Conservation (phyloP, 2,888 invertebrate genomes). For the Sericinus montela region DNA sequence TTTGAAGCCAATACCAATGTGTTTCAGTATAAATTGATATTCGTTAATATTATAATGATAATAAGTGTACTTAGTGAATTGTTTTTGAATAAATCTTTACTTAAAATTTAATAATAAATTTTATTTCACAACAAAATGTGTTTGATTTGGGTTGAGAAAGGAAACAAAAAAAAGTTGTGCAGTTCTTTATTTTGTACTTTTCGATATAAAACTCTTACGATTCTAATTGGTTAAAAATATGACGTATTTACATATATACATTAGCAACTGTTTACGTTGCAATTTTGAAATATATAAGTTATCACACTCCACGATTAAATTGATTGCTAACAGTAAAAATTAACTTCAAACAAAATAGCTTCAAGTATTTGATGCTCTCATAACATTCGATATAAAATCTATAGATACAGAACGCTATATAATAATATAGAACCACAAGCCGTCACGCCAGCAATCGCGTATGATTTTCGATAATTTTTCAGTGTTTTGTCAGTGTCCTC, state of each 20-base stretch:
- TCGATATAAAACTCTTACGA: conserved; percentile 33
- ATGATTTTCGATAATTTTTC: too few species aligned
- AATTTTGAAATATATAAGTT: background rate
- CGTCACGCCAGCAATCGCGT: too few species aligned
- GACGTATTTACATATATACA: conserved; percentile 30
- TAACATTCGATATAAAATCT: too few species aligned
- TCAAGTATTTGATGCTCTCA: too few species aligned
- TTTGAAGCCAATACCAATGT: too few species aligned
- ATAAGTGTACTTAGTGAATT: background rate
- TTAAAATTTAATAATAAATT: conserved; percentile 3
- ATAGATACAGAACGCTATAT: too few species aligned
- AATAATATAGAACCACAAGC: too few species aligned
- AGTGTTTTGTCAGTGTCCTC: too few species aligned
- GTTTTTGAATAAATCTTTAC: background rate
- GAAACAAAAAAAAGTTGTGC: conserved; percentile 26
- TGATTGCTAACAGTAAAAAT: background rate
- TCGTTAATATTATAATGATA: too few species aligned
- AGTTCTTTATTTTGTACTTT: conserved; percentile 40
- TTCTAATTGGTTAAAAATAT: conserved; percentile 21
- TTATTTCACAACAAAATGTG: background rate
- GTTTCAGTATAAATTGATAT: too few species aligned
- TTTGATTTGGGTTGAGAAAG: background rate
- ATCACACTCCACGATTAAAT: conserved; percentile 3
- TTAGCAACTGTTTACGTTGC: conserved; percentile 9
- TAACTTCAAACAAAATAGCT: background rate